A percentile compares a stretch with the other conserved stretches of the same genome.
Evolutionary conservation across 2,113 vertebrate genomes (phyloP).

Genomic region (Ciconia maguari): DNA sequence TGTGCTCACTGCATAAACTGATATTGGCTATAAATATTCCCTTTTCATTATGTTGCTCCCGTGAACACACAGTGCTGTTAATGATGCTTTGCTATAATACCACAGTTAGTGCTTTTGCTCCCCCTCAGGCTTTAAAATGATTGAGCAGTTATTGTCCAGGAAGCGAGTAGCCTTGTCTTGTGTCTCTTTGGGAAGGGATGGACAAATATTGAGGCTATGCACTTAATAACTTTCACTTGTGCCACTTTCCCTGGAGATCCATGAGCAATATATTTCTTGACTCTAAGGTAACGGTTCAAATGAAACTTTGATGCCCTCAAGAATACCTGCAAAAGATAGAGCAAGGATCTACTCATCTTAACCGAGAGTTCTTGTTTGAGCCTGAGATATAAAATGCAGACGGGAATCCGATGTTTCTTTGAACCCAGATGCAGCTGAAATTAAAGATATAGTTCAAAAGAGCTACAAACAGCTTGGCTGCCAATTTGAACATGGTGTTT

Average conservation of each 20-base stretch:
- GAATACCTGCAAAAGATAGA: not conserved
- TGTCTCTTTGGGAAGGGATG: not conserved
- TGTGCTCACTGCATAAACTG: not conserved
- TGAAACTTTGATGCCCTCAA: conserved; percentile 46
- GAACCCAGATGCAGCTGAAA: not conserved
- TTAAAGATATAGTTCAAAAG: not conserved
- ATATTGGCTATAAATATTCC: not conserved
- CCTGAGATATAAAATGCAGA: not conserved
- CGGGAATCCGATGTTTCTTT: not conserved
- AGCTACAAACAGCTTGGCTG: not conserved
- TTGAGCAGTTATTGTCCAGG: conserved; percentile 25
- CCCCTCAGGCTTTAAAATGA: conserved; percentile 25
- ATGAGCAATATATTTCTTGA: conserved; percentile 47
- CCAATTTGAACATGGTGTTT: not conserved
- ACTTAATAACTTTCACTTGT: conserved; percentile 52
- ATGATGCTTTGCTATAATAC: not conserved
- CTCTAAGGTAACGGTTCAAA: conserved; percentile 15
- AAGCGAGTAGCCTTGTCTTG: not conserved
- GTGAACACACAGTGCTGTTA: not conserved
- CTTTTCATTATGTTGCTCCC: not conserved
- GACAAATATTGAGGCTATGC: conserved; percentile 48
- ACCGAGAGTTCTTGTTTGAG: conserved; percentile 11
- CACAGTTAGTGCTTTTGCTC: not conserved
- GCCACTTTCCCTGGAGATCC: conserved; percentile 7
- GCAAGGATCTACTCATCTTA: not conserved